A percentile compares a stretch with the other conserved stretches of the same genome.
Evolutionary conservation across 2,888 invertebrate species (phyloP).

Genomic region (Mongoloraphidia duomilia): DNA sequence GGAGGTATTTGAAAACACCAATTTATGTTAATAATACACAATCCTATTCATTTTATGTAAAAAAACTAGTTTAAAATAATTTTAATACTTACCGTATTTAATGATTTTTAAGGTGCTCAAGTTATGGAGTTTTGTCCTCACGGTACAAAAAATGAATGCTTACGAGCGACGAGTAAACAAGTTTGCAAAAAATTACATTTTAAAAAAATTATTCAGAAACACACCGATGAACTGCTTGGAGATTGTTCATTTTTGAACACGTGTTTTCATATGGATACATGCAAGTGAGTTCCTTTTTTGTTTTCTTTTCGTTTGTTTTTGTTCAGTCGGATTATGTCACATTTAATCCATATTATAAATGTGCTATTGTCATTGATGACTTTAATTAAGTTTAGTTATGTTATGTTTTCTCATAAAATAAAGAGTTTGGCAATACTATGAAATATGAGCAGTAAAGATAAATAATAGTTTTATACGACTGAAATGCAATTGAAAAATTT

Average conservation of each 20-base stretch:
- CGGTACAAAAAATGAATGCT: slow-evolving; percentile 84
- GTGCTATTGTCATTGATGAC: too few species aligned
- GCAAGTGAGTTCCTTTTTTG: slow-evolving; percentile 47
- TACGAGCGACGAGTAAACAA: slow-evolving; percentile 34
- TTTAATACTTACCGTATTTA: background rate
- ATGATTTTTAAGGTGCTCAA: slow-evolving; percentile 43
- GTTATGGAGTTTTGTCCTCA: slow-evolving; percentile 95
- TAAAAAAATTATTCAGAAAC: slow-evolving; percentile 88
- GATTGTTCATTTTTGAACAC: slow-evolving; percentile 97
- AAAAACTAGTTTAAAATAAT: too few species aligned
- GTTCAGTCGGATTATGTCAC: background rate
- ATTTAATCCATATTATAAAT: too few species aligned
- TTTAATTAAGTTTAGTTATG: too few species aligned
- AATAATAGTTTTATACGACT: too few species aligned
- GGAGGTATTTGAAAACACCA: slow-evolving; percentile 41
- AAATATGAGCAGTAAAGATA: too few species aligned
- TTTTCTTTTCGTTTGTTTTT: background rate
- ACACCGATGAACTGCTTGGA: slow-evolving; percentile 88
- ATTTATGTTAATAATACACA: background rate
- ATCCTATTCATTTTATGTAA: too few species aligned
- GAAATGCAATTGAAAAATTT: too few species aligned
- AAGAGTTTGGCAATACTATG: too few species aligned
- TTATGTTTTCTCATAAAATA: too few species aligned
- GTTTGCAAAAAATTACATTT: slow-evolving; percentile 87
- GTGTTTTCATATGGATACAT: slow-evolving; percentile 98